These are phyloP conservation scores for Hemithea aestivaria DNA, from an alignment of 2,888 invertebrate species.

Conservation along the genomic window DNA sequence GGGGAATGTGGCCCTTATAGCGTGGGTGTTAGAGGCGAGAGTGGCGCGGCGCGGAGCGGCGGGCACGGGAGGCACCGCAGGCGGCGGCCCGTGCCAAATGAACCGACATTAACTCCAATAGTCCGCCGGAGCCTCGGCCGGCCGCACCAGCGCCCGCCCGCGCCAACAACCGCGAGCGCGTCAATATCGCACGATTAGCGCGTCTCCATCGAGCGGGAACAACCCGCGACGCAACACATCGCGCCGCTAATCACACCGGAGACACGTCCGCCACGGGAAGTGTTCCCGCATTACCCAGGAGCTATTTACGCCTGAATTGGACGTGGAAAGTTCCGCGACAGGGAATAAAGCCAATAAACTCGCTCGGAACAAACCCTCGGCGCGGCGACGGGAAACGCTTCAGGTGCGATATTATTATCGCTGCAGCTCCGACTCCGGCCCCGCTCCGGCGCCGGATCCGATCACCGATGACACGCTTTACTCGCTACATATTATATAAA, in stretches of 20 bases:
- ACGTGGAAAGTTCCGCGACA: no score
- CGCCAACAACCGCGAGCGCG: slow-evolving; percentile 4
- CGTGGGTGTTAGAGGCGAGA: slow-evolving; percentile 2
- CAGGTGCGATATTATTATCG: slow-evolving; percentile 2
- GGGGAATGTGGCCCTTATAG: slow-evolving; percentile 2
- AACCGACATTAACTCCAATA: slow-evolving; percentile 42
- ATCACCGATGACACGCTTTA: neutral
- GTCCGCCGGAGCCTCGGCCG: slow-evolving; percentile 13
- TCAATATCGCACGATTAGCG: slow-evolving; percentile 24
- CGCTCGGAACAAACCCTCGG: neutral
- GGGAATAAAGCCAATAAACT: neutral
- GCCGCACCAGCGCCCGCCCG: slow-evolving; percentile 6
- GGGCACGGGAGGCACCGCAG: slow-evolving; percentile 14
- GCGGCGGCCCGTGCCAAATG: slow-evolving; percentile 39
- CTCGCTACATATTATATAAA: no score
- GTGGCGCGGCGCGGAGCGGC: slow-evolving; percentile 2
- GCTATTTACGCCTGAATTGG: no score
- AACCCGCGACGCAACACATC: neutral
- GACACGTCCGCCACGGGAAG: no score
- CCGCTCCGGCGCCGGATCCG: neutral
- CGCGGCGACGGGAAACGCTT: slow-evolving; percentile 2
- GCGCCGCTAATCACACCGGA: no score
- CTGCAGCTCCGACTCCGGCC: slow-evolving; percentile 2
- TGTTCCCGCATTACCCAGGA: no score
- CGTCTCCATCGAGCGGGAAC: slow-evolving; percentile 8